Evolutionary conservation across 2,113 vertebrate genomes (phyloP).

Genomic region (Tupaia tana): DNA sequence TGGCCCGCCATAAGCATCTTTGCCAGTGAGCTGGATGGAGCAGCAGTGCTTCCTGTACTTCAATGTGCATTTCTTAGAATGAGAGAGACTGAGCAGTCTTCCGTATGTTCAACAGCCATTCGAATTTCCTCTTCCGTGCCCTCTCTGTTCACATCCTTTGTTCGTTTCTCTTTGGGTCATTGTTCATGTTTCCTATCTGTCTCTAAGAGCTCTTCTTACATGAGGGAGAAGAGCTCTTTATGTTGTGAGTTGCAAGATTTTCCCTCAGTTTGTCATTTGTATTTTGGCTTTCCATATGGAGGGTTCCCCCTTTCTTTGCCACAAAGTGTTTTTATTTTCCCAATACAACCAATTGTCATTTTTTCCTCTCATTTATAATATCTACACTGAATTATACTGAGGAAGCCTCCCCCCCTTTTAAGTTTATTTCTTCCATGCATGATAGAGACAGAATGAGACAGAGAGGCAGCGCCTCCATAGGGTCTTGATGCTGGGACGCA

Average conservation of each 20-base stretch:
- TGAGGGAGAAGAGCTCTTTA: background rate
- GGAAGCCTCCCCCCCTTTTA: background rate
- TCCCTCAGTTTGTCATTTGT: background rate
- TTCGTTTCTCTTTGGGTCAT: background rate
- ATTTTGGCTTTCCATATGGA: background rate
- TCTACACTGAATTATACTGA: background rate
- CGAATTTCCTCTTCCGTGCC: background rate
- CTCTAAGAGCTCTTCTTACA: background rate
- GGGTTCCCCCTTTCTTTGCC: too few species aligned
- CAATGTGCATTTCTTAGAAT: background rate
- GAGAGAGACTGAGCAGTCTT: background rate
- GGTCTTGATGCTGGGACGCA: too few species aligned
- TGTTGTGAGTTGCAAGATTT: background rate
- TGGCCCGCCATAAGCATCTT: background rate
- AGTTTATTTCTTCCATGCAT: too few species aligned
- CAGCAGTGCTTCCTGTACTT: background rate
- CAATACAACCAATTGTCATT: background rate
- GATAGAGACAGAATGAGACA: too few species aligned
- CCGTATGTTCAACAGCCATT: background rate
- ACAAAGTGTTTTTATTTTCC: background rate
- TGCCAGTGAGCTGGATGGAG: background rate
- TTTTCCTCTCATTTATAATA: background rate
- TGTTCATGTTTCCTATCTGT: constrained; percentile 28
- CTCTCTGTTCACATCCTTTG: background rate
- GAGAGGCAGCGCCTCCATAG: too few species aligned